Conservation (phyloP, 2,888 invertebrate species). For the Agrenia bidenticulata region DNA sequence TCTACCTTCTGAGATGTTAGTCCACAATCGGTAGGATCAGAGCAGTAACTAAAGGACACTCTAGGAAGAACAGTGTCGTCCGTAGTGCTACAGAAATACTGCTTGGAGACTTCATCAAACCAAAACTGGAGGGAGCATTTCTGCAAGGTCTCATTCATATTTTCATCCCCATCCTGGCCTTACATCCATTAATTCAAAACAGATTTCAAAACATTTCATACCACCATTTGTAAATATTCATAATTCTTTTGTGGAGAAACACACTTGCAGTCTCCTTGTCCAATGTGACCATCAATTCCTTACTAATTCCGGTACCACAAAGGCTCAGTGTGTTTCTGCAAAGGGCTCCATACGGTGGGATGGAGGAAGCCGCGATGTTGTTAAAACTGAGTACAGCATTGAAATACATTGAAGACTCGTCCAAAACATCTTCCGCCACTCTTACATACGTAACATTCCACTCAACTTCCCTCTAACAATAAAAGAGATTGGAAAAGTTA, state of each 20-base stretch:
- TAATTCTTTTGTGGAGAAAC: background rate
- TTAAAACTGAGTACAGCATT: background rate
- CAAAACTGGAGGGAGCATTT: constrained; percentile 1
- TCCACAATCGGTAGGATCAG: constrained; percentile 22
- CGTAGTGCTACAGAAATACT: background rate
- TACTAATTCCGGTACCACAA: no score
- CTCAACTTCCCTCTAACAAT: background rate
- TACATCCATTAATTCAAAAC: no score
- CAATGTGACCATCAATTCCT: background rate
- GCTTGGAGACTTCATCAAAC: constrained; percentile 2
- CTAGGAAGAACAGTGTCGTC: background rate
- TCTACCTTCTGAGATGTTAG: background rate
- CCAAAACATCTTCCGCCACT: background rate
- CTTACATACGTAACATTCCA: constrained; percentile 18
- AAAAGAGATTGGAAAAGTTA: background rate
- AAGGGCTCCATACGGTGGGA: background rate
- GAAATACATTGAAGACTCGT: background rate
- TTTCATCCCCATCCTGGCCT: no score
- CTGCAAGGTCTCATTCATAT: no score
- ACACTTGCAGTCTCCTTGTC: background rate
- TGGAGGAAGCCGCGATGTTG: background rate
- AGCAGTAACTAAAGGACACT: constrained; percentile 5
- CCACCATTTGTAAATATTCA: no score
- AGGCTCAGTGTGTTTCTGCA: background rate
- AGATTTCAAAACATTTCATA: background rate